A percentile compares a stretch with the other conserved stretches of the same genome.
Conservation (phyloP, 2,797 vertebrate genomes). For the Tachyglossus aculeatus region DNA sequence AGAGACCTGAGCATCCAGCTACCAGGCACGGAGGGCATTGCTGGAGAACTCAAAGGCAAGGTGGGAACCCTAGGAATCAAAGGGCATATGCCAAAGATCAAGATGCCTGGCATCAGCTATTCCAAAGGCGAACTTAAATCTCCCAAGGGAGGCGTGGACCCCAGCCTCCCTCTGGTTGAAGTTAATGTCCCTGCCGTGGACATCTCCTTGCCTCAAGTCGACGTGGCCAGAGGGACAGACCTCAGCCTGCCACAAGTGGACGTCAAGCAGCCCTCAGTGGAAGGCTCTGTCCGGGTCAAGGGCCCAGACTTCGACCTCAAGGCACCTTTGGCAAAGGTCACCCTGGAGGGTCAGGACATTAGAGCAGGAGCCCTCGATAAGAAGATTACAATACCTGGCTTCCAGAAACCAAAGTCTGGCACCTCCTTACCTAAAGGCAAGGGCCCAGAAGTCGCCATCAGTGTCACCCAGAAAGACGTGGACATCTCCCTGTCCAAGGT, state of each 20-base stretch:
- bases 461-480: background rate
- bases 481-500: background rate
- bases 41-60: background rate
- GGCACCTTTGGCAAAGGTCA: background rate
- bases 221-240: background rate
- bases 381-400: conserved; percentile 67
- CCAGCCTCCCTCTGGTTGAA: background rate
- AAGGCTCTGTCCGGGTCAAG: background rate
- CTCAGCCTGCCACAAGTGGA: background rate
- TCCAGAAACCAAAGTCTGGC: conserved; percentile 66
- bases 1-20: background rate
- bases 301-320: background rate
- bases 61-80: conserved; percentile 43
- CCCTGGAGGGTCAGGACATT: background rate
- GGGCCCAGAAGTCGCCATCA: background rate
- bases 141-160: background rate
- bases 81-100: conserved; percentile 32
- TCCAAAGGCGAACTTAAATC: background rate
- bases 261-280: too few relatives aligned
- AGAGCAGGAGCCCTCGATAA: conserved; percentile 4
- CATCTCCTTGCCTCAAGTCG: background rate
- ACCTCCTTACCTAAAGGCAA: conserved; percentile 58
- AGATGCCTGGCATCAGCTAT: conserved; percentile 10
- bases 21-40: conserved; percentile 4
- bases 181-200: background rate